These are phyloP conservation scores for Thermophis baileyi DNA, from an alignment of 2,113 vertebrate genomes.

Conservation along the genomic window DNA sequence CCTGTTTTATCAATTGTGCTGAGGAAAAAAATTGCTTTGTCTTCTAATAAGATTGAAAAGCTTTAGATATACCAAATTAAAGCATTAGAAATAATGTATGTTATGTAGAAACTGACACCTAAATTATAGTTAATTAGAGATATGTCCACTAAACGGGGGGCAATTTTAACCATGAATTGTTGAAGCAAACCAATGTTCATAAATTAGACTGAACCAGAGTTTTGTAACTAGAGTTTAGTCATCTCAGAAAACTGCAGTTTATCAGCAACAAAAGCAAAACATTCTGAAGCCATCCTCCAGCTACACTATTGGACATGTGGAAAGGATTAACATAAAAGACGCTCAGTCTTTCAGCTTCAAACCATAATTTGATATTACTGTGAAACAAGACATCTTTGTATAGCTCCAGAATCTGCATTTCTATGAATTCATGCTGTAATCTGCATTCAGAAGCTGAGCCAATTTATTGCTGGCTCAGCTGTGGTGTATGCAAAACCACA, in stretches of 20 bases:
- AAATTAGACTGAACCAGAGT: not conserved
- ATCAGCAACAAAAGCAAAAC: not conserved
- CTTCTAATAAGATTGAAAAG: not conserved
- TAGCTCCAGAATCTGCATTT: not conserved
- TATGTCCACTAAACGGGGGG: not conserved
- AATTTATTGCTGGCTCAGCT: not conserved
- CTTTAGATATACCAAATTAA: not conserved
- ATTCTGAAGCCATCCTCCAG: not conserved
- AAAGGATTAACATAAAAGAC: not conserved
- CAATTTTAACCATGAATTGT: not conserved
- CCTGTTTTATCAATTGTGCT: not conserved
- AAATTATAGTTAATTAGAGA: not conserved
- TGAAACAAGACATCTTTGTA: not conserved
- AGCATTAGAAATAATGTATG: not conserved
- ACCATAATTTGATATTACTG: not conserved
- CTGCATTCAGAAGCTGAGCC: not conserved
- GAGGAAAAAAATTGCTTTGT: not conserved
- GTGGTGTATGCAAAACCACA: not conserved
- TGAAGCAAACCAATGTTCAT: not conserved
- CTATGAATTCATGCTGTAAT: not conserved
- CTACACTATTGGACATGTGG: not conserved
- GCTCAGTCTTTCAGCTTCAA: not conserved
- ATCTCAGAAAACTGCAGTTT: not conserved
- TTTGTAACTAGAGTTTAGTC: not conserved
- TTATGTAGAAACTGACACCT: not conserved